Base-by-base conservation (phyloP, 2,888 invertebrate genomes). In the Xylophagus ater region DNA sequence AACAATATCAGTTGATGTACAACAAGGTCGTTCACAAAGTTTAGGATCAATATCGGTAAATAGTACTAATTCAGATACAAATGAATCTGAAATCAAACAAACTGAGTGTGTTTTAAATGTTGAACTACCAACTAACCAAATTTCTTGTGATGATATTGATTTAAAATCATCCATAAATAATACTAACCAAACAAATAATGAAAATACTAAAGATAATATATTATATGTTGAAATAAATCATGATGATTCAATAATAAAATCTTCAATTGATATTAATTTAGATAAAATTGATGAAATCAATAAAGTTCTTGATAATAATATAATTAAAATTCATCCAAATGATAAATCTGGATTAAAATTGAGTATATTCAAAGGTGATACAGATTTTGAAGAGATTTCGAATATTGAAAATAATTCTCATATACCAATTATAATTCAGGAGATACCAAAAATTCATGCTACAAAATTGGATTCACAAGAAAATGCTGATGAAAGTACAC, bases 41-140 rank as follows among this genome's bases (percentile, higher is more conserved):
- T 51, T 62, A 23, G 64, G 62, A 52, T 63, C 63, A 33, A 48
- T 65, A 45, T 59, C 63, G 65, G 65, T 65, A 66, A 65, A 58
- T 65, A 60, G 52, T 49, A 51, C 55, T 15, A 37, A 40, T 37
- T 30, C 24, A 12, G 35, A 33, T 14, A 20, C 24, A 20, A 34
- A 14, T 29, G 28, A 15, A 19, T 12, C 13, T 24, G 23, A n/a
- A n/a, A n/a, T n/a, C n/a, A n/a, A n/a, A n/a, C n/a, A n/a, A n/a
- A 25, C 25, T 38, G 23, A 23, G 23, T 8, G 10, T 23, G 23
- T 10, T 6, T 10, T 8, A 23, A 26, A 6, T 12, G n/a, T n/a
- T 5, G 5, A 5, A 10, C 12, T n/a, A 4, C n/a, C 26, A 10
- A 26, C 26, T 12, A 9, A 9, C 10, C 26, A 9, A 26, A 5